phyloP scores from a whole-genome alignment of 2,888 invertebrate genomes.

The Orthosia gothica region DNA sequence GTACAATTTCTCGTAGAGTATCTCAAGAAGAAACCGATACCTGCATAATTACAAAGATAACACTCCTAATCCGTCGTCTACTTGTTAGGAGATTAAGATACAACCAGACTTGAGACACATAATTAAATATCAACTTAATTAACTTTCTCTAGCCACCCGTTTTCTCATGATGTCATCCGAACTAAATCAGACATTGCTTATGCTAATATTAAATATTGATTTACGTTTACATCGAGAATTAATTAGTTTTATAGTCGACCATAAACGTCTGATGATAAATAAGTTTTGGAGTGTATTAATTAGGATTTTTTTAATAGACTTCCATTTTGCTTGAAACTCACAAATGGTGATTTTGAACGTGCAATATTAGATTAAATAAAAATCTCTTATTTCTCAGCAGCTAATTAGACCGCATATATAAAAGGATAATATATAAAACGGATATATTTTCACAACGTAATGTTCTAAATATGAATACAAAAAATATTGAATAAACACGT shows the following conservation, averaged over 20 bases:
- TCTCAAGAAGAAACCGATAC: constrained; percentile 18
- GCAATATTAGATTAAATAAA: not conserved
- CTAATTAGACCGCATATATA: too few relatives aligned
- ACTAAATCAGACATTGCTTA: constrained; percentile 56
- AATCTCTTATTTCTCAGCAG: not conserved
- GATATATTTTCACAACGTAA: too few relatives aligned
- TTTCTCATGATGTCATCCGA: constrained; percentile 80
- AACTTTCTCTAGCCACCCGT: constrained; percentile 82
- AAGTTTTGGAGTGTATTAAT: constrained; percentile 40
- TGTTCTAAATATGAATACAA: too few relatives aligned
- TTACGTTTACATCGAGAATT: constrained; percentile 58
- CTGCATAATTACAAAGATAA: constrained; percentile 41
- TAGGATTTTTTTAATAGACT: constrained; percentile 30
- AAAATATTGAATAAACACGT: too few relatives aligned
- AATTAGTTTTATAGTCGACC: constrained; percentile 60
- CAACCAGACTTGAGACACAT: constrained; percentile 55
- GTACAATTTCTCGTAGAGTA: not conserved
- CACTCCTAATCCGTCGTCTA: constrained; percentile 61
- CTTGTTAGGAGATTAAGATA: constrained; percentile 67
- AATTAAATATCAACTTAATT: constrained; percentile 79
- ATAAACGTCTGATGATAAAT: constrained; percentile 55
- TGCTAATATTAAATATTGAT: constrained; percentile 60
- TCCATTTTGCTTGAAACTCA: not conserved
- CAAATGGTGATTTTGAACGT: not conserved
- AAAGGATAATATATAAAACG: too few relatives aligned